Percentiles rank a stretch among this genome's conserved stretches.
These are phyloP conservation scores for Pygocentrus nattereri DNA, from an alignment of 2,797 vertebrate species.

Conservation along the genomic window DNA sequence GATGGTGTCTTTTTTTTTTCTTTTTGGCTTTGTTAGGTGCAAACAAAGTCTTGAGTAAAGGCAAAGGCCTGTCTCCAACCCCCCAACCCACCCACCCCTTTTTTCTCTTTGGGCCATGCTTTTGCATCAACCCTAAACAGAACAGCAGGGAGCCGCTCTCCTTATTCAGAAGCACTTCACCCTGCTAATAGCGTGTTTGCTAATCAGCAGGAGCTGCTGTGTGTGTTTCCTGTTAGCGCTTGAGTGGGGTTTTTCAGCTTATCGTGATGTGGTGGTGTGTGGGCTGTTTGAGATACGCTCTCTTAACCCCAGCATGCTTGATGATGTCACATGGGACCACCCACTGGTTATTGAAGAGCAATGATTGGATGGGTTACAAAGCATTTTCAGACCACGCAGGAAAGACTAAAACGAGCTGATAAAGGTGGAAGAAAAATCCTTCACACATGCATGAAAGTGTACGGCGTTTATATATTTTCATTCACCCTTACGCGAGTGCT, in stretches of 20 bases:
- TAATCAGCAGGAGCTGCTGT: slow-evolving; percentile 42
- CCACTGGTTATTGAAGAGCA: slow-evolving; percentile 18
- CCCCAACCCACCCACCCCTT: background rate
- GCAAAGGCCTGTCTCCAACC: background rate
- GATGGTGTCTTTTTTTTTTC: slow-evolving; percentile 14
- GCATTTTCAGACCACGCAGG: background rate
- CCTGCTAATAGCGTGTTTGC: slow-evolving; percentile 47
- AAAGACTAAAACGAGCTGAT: background rate
- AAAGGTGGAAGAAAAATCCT: background rate
- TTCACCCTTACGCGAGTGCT: too few species aligned
- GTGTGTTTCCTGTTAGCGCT: slow-evolving; percentile 1
- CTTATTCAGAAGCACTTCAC: slow-evolving; percentile 51
- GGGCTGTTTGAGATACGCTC: slow-evolving; percentile 12
- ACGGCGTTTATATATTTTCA: too few species aligned
- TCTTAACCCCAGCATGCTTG: background rate
- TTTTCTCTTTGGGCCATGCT: background rate
- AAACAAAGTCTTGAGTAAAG: slow-evolving; percentile 44
- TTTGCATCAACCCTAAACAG: slow-evolving; percentile 31
- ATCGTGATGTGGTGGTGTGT: background rate
- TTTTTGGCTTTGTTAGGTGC: slow-evolving; percentile 41
- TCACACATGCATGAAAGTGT: background rate
- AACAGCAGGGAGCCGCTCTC: slow-evolving; percentile 47
- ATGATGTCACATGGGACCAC: background rate
- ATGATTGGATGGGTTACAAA: background rate
- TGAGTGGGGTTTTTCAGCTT: slow-evolving; percentile 15